Base-by-base conservation (phyloP, 2,888 invertebrate genomes). In the Therioaphis trifolii region DNA sequence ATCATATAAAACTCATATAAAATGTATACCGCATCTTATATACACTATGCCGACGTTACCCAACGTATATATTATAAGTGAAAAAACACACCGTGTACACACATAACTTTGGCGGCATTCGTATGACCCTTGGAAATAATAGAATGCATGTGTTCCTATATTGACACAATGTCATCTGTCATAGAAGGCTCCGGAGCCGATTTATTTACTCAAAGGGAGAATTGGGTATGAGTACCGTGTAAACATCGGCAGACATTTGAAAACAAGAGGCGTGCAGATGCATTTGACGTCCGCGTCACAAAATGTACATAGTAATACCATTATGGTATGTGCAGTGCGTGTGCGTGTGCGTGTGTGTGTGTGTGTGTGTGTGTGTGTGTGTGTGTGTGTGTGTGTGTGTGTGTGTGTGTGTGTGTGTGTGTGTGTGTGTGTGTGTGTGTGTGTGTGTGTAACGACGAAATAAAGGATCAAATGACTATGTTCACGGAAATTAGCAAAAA, bases 151-250 rank as follows among this genome's bases (percentile, higher is more conserved):
- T 29, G 55, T 46, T 11, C 69, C 21, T 74, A 58, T 82, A 82
- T 82, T 82, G 82, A 82, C 82, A 82, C 82, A 82, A 61, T 82
- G 82, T 82, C 82, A 74, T 82, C 82, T 82, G 82, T 82, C 72
- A 40, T 52, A 35, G 74, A 74, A 82, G 61, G 74, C 63, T 49
- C 72, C 74, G 40, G n/a, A 82, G 74, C 82, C 74, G 82, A 82
- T 82, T 82, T 82, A 82, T 82, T 82, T 82, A 82, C 82, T 82
- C 63, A 66, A 82, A 82, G 82, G 82, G 82, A 69, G 72, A 71
- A 82, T 82, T 49, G 72, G 82, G 82, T 66, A 82, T 82, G 82
- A 82, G 82, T 82, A 82, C 82, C 82, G 74, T 82, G 82, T 82
- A 82, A 82, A 82, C 82, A 82, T 82, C 82, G 74, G 74, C 82